These are phyloP conservation scores for Agapornis roseicollis DNA, from an alignment of 2,113 vertebrate genomes.

Conservation along the genomic window DNA sequence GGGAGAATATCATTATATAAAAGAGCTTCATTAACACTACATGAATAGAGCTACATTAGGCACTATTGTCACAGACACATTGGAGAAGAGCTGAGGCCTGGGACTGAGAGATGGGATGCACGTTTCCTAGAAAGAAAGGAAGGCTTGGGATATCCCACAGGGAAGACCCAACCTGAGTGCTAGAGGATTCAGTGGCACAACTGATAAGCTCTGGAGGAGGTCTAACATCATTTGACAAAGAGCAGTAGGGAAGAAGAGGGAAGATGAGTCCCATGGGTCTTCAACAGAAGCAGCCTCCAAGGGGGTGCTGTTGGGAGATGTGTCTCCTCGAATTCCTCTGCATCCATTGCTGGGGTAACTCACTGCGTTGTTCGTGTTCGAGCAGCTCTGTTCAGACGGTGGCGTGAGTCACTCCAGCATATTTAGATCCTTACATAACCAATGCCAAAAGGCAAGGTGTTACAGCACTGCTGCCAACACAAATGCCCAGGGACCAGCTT, in stretches of 20 bases:
- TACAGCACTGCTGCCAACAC: conserved; percentile 42
- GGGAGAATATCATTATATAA: not conserved
- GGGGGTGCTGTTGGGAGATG: not conserved
- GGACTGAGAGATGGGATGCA: not conserved
- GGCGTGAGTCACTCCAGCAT: conserved; percentile 40
- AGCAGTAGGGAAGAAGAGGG: not conserved
- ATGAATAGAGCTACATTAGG: not conserved
- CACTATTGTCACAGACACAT: fast-evolving
- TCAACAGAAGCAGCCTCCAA: not conserved
- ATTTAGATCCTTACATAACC: conserved; percentile 51
- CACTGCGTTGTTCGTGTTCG: not conserved
- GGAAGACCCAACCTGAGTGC: not conserved
- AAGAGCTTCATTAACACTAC: not conserved
- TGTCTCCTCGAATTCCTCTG: not conserved
- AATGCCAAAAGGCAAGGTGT: conserved; percentile 66
- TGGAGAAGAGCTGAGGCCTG: not conserved
- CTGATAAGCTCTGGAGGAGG: not conserved
- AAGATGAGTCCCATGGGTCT: not conserved
- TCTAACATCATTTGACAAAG: not conserved
- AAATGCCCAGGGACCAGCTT: conserved; percentile 40
- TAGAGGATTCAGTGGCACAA: not conserved
- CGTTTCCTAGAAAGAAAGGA: not conserved
- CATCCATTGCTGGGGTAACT: not conserved
- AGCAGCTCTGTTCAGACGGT: conserved; percentile 49
- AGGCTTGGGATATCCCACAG: not conserved